Evolutionary conservation across 2,113 vertebrate genomes (phyloP), one percentile per base, ranked within the genome.

Genomic region (Odocoileus virginianus): DNA sequence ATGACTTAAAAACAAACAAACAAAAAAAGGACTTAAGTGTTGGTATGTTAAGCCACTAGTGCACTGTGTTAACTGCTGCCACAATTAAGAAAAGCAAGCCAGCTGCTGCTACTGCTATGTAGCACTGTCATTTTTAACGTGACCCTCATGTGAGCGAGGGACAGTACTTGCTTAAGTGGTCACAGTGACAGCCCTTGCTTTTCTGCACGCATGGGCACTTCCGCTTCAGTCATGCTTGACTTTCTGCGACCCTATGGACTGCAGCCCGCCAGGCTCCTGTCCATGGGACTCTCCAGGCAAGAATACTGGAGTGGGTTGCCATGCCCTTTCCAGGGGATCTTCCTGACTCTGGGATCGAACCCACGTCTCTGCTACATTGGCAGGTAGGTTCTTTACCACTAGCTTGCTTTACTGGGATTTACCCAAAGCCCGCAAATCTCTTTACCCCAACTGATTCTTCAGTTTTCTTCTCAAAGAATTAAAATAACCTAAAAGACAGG

Each of bases 1-100:
- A 98, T 95, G 79, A 98, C 98, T 98, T 98, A 97, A 98, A 98
- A 98, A 98, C 97, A 98, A 96, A 98, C 40, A 98, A 98, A 98
- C 67, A 74, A 97, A 97, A 96, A 94, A 97, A 97, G 86, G 97
- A 97, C 98, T 98, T 98, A 94, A 97, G 95, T 96, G 94, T 97
- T 78, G 86, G 52, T 97, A 89, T 96, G 94, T 95, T 94, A 96
- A 94, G 96, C 30, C 71, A 94, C 94, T 92, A 87, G 89, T 89
- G 87, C 43, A 92, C 74, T 86, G 97, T 97, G 97, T 92, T 85
- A 97, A 97, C 79, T 95, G 87, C 79, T 76, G 89, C 95, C 89
- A 55, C 74, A 52, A 95, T 67, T 94, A 95, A 91, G 71, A 87
- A 89, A 96, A 96, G 36, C 33, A 83, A 93, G 93, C 40, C 54